Base-by-base conservation (phyloP, 2,888 invertebrate genomes). In the Cephus pygmeus region DNA sequence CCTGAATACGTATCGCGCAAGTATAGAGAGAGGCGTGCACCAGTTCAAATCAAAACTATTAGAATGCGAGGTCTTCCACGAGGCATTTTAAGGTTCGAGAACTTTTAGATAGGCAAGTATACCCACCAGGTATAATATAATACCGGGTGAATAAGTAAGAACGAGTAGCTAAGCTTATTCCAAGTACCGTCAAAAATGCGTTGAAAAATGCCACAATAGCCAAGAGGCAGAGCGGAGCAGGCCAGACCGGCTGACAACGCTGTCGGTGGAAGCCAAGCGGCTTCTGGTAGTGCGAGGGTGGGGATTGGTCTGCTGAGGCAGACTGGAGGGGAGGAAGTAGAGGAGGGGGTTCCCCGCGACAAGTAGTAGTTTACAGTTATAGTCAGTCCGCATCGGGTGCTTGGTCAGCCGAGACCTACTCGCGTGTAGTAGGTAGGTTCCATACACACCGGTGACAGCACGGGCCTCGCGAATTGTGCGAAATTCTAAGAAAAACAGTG, bases 361-460 rank as follows among this genome's bases (percentile, higher is more conserved):
- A 91, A 91, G 91, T 91, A 90, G 90, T 90, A 89, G 89, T 91
- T 91, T 91, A 91, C 91, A 91, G 91, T 91, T 91, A 91, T 91
- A 91, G 91, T 91, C 90, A 91, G 91, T 91, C 91, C 91, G 91
- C 88, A 90, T 90, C 90, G 91, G 90, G 91, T 90, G 91, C 87
- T 91, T 89, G 90, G 88, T 90, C 89, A 90, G 89, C 89, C 89
- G 89, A 88, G 90, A 89, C 86, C 83, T 83, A 77, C 80, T 78
- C 81, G 78, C 73, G 80, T 81, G 80, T 79, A 74, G 74, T 74
- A 75, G 78, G 78, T 78, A 15, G 40, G 40, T 56, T 56, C 40
- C 40, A 56, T 23, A 56, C 40, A 56, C 40, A 56, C 40, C 40
- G 40, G 40, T 56, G 40, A 56, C 40, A 56, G 40, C 40, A 56